Percentiles rank a stretch among this genome's conserved stretches.
Evolutionary conservation across 2,797 vertebrate species (phyloP).

Genomic region (Centropyge bicolor): DNA sequence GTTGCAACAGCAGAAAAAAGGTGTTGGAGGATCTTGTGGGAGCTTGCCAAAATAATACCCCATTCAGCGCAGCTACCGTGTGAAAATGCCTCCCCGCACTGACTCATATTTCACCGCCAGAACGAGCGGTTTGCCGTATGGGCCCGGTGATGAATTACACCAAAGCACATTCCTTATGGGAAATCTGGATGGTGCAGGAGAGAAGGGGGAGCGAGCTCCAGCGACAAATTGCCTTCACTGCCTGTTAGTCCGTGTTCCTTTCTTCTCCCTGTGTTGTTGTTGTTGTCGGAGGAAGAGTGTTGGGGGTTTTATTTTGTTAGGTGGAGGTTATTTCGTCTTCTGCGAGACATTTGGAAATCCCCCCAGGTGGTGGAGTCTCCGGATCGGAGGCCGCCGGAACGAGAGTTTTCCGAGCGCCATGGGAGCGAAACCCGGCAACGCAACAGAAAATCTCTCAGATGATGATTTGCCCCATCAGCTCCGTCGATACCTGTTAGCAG

Average conservation of each 20-base stretch:
- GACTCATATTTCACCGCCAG: slow-evolving; percentile 83
- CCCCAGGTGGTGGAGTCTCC: slow-evolving; percentile 83
- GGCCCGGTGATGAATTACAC: slow-evolving; percentile 84
- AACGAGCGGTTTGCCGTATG: slow-evolving; percentile 80
- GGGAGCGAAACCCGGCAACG: slow-evolving; percentile 57
- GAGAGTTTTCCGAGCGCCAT: slow-evolving; percentile 37
- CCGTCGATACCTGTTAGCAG: slow-evolving; percentile 75
- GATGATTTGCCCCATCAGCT: slow-evolving; percentile 74
- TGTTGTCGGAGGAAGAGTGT: slow-evolving; percentile 72
- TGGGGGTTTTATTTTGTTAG: slow-evolving; percentile 71
- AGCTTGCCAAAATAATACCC: slow-evolving; percentile 83
- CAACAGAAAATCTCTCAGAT: slow-evolving; percentile 57
- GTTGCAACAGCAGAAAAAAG: slow-evolving; percentile 73
- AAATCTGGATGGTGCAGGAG: slow-evolving; percentile 83
- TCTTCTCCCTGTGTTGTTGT: slow-evolving; percentile 86
- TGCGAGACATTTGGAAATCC: slow-evolving; percentile 84
- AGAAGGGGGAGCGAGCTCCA: slow-evolving; percentile 79
- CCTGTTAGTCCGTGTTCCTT: slow-evolving; percentile 86
- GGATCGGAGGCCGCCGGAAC: slow-evolving; percentile 52
- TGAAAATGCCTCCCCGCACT: slow-evolving; percentile 77
- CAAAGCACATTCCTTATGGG: slow-evolving; percentile 85
- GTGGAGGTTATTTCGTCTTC: slow-evolving; percentile 76
- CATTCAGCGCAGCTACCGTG: slow-evolving; percentile 76
- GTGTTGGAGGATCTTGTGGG: slow-evolving; percentile 80
- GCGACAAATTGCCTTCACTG: slow-evolving; percentile 90